phyloP scores from a whole-genome alignment of 2,888 invertebrate genomes.

The Amphimallon solstitiale region DNA sequence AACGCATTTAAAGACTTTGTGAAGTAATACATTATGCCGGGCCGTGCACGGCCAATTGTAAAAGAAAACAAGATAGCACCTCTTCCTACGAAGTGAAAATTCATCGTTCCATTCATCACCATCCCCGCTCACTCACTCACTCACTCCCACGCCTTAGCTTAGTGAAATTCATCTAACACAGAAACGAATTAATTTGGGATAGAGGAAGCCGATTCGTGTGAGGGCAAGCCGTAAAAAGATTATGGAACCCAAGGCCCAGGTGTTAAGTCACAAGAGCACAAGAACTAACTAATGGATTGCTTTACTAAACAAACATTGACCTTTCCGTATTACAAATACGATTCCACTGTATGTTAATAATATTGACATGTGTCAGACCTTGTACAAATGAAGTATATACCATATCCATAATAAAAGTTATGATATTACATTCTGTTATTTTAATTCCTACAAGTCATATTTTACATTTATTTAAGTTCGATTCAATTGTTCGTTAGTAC shows the following conservation, averaged over 20 bases:
- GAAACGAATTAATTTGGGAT: conserved; percentile 38
- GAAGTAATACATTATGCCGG: conserved; percentile 48
- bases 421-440: background rate
- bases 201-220: conserved; percentile 50
- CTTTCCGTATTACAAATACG: conserved; percentile 46
- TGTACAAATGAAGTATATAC: conserved; percentile 15
- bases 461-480: no score
- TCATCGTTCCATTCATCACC: conserved; percentile 33
- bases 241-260: conserved; percentile 54
- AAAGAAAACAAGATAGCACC: conserved; percentile 48
- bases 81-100: conserved; percentile 28
- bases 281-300: conserved; percentile 48
- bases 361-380: conserved; percentile 38
- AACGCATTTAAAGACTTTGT: conserved; percentile 49
- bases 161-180: conserved; percentile 25
- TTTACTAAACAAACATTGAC: conserved; percentile 51
- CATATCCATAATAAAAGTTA: background rate
- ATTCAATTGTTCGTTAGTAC: no score
- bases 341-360: conserved; percentile 40
- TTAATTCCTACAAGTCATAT: no score
- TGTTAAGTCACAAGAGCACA: conserved; percentile 52
- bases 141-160: conserved; percentile 14
- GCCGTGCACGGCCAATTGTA: conserved; percentile 48
- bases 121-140: background rate
- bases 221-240: conserved; percentile 53